These are phyloP conservation scores for Agrotis exclamationis DNA, from an alignment of 2,888 invertebrate genomes.

Conservation along the genomic window DNA sequence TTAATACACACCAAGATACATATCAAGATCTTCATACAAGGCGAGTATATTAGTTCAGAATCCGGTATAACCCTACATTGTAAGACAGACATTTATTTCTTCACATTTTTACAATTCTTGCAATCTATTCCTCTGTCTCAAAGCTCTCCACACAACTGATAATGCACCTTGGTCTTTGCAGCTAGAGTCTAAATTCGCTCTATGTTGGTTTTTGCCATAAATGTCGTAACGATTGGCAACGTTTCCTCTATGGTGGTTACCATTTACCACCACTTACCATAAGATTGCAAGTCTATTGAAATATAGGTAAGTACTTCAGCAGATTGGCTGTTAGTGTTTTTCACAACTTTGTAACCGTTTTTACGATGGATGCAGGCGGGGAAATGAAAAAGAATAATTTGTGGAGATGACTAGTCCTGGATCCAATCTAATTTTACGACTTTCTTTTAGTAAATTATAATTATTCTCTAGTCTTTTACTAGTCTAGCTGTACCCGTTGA, in stretches of 20 bases:
- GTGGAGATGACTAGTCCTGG: too few species aligned
- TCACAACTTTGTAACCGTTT: background rate
- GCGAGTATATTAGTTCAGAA: background rate
- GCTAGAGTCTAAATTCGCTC: slow-evolving; percentile 4
- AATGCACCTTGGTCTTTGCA: background rate
- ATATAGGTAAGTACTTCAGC: background rate
- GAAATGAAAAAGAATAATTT: background rate
- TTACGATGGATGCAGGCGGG: background rate
- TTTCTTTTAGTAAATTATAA: too few species aligned
- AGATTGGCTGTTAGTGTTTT: background rate
- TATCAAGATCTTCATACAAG: slow-evolving; percentile 18
- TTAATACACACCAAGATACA: slow-evolving; percentile 1
- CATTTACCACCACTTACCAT: slow-evolving; percentile 36
- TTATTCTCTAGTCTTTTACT: too few species aligned
- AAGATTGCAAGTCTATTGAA: slow-evolving; percentile 20
- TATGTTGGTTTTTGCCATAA: slow-evolving; percentile 12
- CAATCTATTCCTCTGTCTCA: slow-evolving; percentile 2
- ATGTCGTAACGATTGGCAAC: slow-evolving; percentile 27
- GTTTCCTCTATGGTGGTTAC: slow-evolving; percentile 24
- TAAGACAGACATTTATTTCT: slow-evolving; percentile 35
- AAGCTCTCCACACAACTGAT: background rate
- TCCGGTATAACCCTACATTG: slow-evolving; percentile 22
- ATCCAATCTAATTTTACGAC: too few species aligned
- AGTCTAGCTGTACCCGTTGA: too few species aligned
- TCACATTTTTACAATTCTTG: slow-evolving; percentile 38